Conservation (phyloP, 1,140 invertebrate species). For the Tetragonula clypearis region DNA sequence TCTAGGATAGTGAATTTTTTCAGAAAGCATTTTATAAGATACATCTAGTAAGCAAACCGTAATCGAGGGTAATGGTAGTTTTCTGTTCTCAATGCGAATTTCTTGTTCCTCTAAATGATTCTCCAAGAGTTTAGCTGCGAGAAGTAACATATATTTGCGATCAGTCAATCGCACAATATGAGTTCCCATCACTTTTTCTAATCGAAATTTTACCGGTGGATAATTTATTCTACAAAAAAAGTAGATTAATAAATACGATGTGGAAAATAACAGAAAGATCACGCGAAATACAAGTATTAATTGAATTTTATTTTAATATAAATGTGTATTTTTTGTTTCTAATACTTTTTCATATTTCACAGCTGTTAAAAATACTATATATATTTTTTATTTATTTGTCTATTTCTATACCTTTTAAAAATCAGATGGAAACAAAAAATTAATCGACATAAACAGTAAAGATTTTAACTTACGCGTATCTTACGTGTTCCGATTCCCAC, state of each 20-base stretch:
- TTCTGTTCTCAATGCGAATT: conserved; percentile 46
- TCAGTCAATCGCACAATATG: conserved; percentile 54
- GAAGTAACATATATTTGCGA: conserved; percentile 42
- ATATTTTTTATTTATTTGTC: background rate
- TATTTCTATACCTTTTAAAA: too few relatives aligned
- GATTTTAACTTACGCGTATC: conserved; percentile 51
- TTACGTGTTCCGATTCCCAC: conserved; percentile 55
- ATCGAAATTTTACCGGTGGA: conserved; percentile 35
- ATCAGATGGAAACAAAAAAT: background rate
- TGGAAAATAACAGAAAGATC: background rate
- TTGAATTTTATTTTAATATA: too few relatives aligned
- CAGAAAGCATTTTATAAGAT: background rate
- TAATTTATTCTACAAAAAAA: conserved; percentile 42
- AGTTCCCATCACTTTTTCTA: conserved; percentile 41
- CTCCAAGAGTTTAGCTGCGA: conserved; percentile 11
- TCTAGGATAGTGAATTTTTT: too few relatives aligned
- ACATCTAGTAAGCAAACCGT: conserved; percentile 26
- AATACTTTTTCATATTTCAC: background rate
- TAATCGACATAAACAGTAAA: background rate
- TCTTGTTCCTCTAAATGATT: conserved; percentile 29
- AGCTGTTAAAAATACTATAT: background rate
- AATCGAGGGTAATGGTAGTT: background rate
- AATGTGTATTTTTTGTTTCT: background rate
- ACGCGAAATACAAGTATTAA: too few relatives aligned
- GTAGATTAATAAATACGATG: background rate